Base-by-base conservation (phyloP, 1,140 invertebrate species). In the Tetragonula clypearis region DNA sequence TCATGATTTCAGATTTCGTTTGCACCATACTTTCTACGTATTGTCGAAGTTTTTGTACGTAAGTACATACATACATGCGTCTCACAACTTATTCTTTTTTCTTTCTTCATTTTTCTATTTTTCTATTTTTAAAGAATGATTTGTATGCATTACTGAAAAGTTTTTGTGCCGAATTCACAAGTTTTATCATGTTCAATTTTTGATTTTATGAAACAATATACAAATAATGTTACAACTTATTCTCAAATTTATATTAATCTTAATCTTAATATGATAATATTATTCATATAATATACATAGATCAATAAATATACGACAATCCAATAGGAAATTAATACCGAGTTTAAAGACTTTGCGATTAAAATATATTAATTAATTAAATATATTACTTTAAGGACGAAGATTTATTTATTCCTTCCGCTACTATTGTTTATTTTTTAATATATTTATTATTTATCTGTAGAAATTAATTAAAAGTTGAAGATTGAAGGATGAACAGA, bases 51-150 rank as follows among this genome's bases (percentile, higher is more conserved):
- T 76, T 76, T 11, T 12, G 30, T 17, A 76, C 35, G 12, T 49
- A 49, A 49, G 41, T 49, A 49, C 23, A 30, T 41, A 56, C 6
- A 56, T 17, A 65, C 12, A 11, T 49, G 41, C 41, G 4, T 11
- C 35, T 35, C 26, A 2, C 23, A 60, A 76, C 74, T 76, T 76
- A 60, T 77, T 62, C 58, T n/a, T 56, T 35, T 23, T 77, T 62
- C 14, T 21, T 30, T 8, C 62, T 41, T n/a, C 23, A 21, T 8
- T 9, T 77, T 41, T 23, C 19, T 23, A 17, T 35, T 2, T 62
- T 77, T 23, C 8, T 35, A 23, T 49, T 55, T 73, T 26, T 14
- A 2, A 23, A 77, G 58, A n/a, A 77, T 62, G 15, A 11, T 26
- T 17, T 6, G 49, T 74, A 26, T 49, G 41, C 30, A 23, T 49